Percentiles rank a stretch among this genome's conserved stretches.
Evolutionary conservation across 1,140 invertebrate species (phyloP).

Genomic region (Tetramorium simillimum): DNA sequence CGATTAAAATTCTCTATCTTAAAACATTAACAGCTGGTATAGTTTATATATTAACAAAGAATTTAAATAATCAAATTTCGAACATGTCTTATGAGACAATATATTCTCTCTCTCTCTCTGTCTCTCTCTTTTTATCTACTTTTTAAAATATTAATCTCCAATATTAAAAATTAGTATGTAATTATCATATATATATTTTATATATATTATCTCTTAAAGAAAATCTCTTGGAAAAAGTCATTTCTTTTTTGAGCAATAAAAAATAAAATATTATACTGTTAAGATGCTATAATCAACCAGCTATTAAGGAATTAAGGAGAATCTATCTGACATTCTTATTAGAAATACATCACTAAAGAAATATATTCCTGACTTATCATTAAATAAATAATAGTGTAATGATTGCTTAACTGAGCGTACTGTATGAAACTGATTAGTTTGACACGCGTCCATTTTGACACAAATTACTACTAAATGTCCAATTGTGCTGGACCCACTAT

Average conservation of each 20-base stretch:
- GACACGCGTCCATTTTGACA: constrained; percentile 58
- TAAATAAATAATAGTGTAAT: constrained; percentile 41
- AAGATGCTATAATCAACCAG: neutral
- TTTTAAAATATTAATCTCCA: neutral
- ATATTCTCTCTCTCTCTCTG: neutral
- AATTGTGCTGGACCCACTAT: constrained; percentile 20
- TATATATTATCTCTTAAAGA: neutral
- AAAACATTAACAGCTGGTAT: constrained; percentile 45
- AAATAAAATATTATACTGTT: neutral
- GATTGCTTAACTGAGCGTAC: constrained; percentile 43
- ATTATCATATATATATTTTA: neutral
- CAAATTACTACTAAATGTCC: constrained; percentile 54
- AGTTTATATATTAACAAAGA: neutral
- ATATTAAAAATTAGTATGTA: constrained; percentile 16
- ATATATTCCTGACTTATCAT: constrained; percentile 25
- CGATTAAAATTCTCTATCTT: constrained; percentile 10
- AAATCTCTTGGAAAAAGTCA: neutral
- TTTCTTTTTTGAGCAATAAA: neutral
- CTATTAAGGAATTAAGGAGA: constrained; percentile 50
- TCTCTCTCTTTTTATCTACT: neutral
- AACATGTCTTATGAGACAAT: neutral
- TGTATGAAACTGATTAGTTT: constrained; percentile 42
- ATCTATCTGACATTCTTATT: neutral
- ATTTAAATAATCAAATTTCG: neutral
- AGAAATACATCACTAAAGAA: constrained; percentile 33